A percentile compares a stretch with the other conserved stretches of the same genome.
Conservation (phyloP, 1,140 invertebrate genomes). For the Zaprionus nigranus region DNA sequence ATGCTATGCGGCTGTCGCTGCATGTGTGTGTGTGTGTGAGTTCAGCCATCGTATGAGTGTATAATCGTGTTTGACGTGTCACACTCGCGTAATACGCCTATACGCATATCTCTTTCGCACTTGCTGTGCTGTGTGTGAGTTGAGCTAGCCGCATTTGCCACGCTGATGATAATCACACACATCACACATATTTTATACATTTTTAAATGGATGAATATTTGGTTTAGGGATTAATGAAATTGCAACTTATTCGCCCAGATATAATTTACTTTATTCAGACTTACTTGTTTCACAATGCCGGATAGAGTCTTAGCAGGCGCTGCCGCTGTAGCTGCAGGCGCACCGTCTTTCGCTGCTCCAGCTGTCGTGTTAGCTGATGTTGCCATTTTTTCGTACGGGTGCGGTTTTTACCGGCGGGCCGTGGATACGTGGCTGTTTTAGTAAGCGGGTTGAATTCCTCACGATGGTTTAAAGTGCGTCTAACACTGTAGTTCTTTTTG, state of each 20-base stretch:
- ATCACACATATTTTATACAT: constrained; percentile 25
- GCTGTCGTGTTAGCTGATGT: constrained; percentile 78
- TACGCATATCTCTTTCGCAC: constrained; percentile 72
- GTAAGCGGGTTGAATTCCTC: constrained; percentile 56
- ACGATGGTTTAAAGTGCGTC: constrained; percentile 55
- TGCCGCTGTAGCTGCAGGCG: constrained; percentile 47
- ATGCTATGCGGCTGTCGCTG: constrained; percentile 29
- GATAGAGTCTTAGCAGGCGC: constrained; percentile 70
- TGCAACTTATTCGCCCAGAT: not conserved
- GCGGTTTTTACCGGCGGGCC: constrained; percentile 61
- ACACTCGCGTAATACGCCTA: constrained; percentile 54
- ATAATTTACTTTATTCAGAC: constrained; percentile 24
- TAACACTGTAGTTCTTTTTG: constrained; percentile 58
- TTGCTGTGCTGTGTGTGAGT: constrained; percentile 47
- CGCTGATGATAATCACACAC: constrained; percentile 61
- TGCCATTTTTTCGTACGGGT: constrained; percentile 77
- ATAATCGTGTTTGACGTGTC: constrained; percentile 76
- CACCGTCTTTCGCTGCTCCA: constrained; percentile 78
- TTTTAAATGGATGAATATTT: constrained; percentile 2
- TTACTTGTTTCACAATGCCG: constrained; percentile 82
- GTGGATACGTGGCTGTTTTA: constrained; percentile 59
- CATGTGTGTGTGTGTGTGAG: constrained; percentile 21
- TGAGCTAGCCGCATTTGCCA: constrained; percentile 68
- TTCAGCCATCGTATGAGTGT: constrained; percentile 28
- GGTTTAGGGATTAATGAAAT: not conserved